These are phyloP conservation scores for Otolemur garnettii DNA, from an alignment of 2,113 vertebrate genomes.

Conservation along the genomic window DNA sequence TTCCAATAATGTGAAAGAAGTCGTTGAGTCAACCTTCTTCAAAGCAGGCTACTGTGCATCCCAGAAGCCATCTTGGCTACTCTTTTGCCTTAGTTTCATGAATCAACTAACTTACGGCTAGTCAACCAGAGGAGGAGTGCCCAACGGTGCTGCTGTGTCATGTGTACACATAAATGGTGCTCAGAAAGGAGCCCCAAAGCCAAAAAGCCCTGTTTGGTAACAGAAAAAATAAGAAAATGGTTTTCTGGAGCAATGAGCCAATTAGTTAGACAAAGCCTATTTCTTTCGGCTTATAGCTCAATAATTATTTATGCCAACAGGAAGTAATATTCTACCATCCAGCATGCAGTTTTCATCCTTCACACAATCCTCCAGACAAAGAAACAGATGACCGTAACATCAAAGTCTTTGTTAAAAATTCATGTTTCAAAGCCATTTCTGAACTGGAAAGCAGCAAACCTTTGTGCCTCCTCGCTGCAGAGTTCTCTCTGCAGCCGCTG, in stretches of 20 bases:
- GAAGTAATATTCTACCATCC: neutral
- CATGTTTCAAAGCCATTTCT: neutral
- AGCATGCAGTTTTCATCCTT: neutral
- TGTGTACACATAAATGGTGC: neutral
- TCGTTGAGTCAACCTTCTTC: neutral
- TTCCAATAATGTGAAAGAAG: neutral
- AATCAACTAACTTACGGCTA: neutral
- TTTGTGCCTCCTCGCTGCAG: neutral
- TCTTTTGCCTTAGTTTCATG: neutral
- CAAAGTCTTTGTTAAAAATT: neutral
- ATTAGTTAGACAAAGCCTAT: neutral
- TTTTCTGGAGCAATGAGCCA: neutral
- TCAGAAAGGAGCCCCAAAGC: neutral
- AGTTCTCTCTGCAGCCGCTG: neutral
- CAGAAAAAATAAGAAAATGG: neutral
- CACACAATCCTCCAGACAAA: neutral
- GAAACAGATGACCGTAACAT: neutral
- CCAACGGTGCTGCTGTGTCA: neutral
- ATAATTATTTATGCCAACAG: constrained; percentile 24
- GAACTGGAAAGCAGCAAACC: neutral
- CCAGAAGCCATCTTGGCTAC: neutral
- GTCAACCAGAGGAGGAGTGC: neutral
- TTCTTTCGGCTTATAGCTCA: neutral
- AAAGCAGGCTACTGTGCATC: neutral
- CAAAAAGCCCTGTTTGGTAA: neutral